phyloP scores from a whole-genome alignment of 37 sponge, comb jelly and placozoan genomes.

The Halisarca cf. caerulea region DNA sequence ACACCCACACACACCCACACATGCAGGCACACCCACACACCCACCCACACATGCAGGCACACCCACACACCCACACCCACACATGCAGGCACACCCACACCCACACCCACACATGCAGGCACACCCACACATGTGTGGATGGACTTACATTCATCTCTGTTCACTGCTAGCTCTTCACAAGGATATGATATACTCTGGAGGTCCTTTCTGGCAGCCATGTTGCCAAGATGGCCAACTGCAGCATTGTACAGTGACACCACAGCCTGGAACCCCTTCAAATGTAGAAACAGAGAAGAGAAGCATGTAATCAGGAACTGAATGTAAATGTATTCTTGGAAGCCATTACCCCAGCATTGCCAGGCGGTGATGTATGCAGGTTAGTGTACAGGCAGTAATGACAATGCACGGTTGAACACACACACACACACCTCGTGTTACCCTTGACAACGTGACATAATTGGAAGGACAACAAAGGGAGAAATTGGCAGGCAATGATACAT shows the following conservation, averaged over 20 bases:
- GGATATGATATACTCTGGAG: slow-evolving; percentile 34
- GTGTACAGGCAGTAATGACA: too few species aligned
- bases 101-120: background rate
- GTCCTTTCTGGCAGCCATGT: background rate
- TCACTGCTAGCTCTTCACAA: slow-evolving; percentile 29
- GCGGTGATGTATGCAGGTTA: too few species aligned
- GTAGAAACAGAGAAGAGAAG: too few species aligned
- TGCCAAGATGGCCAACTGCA: slow-evolving; percentile 21
- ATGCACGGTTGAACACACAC: too few species aligned
- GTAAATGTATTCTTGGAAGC: too few species aligned
- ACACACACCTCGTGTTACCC: too few species aligned
- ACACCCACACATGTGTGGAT: background rate
- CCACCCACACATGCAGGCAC: background rate
- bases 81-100: background rate
- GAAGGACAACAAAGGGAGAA: too few species aligned
- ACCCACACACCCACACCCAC: background rate
- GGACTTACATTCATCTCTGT: background rate
- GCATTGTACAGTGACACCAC: slow-evolving; percentile 43
- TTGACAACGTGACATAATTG: too few species aligned
- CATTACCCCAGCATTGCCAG: too few species aligned
- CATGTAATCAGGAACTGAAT: too few species aligned
- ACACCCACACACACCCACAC: background rate
- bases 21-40: background rate
- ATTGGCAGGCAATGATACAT: too few species aligned
- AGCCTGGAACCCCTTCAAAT: slow-evolving; percentile 5